A percentile compares a stretch with the other conserved stretches of the same genome.
Conservation (phyloP, 2,888 invertebrate species). For the Chrysolina haemoptera region DNA sequence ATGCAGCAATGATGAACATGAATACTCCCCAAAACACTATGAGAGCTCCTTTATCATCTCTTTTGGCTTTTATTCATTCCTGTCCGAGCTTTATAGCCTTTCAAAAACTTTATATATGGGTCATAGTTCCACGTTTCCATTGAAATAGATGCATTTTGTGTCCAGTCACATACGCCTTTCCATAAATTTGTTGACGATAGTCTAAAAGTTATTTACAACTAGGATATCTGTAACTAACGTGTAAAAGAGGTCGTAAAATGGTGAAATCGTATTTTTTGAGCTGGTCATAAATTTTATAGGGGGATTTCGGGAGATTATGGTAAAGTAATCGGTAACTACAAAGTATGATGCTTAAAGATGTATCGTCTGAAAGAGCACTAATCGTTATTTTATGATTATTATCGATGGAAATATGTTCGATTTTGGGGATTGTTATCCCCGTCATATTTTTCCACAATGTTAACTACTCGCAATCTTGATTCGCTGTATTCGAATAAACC, state of each 20-base stretch:
- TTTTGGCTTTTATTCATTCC: constrained; percentile 15
- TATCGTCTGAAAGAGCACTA: neutral
- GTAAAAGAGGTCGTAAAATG: constrained; percentile 29
- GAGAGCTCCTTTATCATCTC: constrained; percentile 10
- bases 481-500: too few relatives aligned
- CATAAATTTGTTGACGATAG: constrained; percentile 34
- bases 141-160: constrained; percentile 31
- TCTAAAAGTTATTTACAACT: constrained; percentile 31
- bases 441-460: neutral
- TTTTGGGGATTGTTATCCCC: neutral
- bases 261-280: constrained; percentile 24
- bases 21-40: constrained; percentile 5
- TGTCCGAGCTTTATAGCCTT: constrained; percentile 20
- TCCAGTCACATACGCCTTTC: constrained; percentile 19
- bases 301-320: constrained; percentile 22
- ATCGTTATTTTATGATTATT: constrained; percentile 1
- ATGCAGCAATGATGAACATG: constrained; percentile 14
- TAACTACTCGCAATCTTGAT: too few relatives aligned
- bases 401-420: neutral
- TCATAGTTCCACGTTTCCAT: constrained; percentile 26
- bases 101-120: constrained; percentile 31
- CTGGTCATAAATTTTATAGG: constrained; percentile 27
- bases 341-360: neutral
- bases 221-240: constrained; percentile 31
- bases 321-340: constrained; percentile 18